These are phyloP conservation scores for Furnarius figulus DNA, from an alignment of 2,113 vertebrate genomes.

Conservation along the genomic window DNA sequence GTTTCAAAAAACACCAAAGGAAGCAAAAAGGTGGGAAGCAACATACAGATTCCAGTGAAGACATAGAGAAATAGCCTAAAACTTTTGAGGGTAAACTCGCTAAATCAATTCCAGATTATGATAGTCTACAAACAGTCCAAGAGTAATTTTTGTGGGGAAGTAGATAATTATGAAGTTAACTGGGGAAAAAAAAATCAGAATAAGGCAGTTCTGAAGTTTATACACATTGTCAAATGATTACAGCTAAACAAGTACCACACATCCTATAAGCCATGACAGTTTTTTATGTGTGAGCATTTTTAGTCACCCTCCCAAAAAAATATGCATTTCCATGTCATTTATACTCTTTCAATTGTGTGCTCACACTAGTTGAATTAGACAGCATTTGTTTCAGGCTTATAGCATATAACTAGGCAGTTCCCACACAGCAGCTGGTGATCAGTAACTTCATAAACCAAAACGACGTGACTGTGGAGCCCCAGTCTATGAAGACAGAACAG, in stretches of 20 bases:
- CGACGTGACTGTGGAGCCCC: neutral
- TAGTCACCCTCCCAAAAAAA: neutral
- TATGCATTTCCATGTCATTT: neutral
- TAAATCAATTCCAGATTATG: neutral
- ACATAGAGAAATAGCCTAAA: neutral
- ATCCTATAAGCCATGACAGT: neutral
- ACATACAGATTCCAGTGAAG: neutral
- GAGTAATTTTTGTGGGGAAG: neutral
- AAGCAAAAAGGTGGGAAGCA: neutral
- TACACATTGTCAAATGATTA: neutral
- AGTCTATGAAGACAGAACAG: neutral
- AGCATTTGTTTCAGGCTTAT: neutral
- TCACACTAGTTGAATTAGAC: neutral
- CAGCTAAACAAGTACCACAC: neutral
- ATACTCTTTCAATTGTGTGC: neutral
- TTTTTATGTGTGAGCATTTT: neutral
- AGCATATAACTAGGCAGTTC: neutral
- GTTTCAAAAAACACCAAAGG: neutral
- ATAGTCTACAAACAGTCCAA: neutral
- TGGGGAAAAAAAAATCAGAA: neutral
- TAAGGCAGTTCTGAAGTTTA: neutral
- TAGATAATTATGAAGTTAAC: neutral
- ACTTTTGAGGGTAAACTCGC: accelerated
- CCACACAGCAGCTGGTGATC: neutral
- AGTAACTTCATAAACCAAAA: neutral